Base-by-base conservation (phyloP, 2,797 vertebrate genomes). In the Meda fulgida region DNA sequence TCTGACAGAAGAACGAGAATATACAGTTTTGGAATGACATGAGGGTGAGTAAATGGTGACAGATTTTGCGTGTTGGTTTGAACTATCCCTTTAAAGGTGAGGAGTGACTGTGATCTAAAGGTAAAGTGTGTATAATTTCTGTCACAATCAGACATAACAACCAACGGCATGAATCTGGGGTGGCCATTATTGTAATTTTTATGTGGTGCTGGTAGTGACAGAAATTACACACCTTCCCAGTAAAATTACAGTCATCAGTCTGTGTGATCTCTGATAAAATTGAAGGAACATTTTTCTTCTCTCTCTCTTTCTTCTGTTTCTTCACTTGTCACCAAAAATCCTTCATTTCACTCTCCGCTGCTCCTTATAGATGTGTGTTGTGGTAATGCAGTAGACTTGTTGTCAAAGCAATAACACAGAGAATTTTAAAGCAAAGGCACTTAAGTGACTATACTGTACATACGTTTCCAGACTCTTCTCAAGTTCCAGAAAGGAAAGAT, bases 401-500 rank as follows among this genome's bases (percentile, higher is more conserved):
- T 58, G 21, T 51, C 72, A n/a, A 5, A 58, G 34, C 51, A 38
- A n/a, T n/a, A 38, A 55, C 4, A 31, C 72, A 21, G 18, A 23
- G 46, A n/a, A 60, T 77, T n/a, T 63, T 31, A 43, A 11, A 65
- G 76, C n/a, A 13, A 78, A 19, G 43, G 38, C 55, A 60, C 55
- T 65, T 46, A 53, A 72, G 38, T 26, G 70, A 16, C 43, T 73
- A 4, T 36, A 23, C 21, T 58, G 8, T 73, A 73, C 43, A 3
- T 48, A 21, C 1, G 7, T 80, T 34, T 55, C 78, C 69, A 66
- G 38, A 63, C 29, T 48, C 9, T 31, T 51, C 63, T 84, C 26
- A 60, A 34, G 43, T 60, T 80, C 38, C 75, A 80, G 77, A 80
- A 11, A 53, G 84, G 55, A 80, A 80, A 80, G 63, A 38, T 71